Base-by-base conservation (phyloP, 2,113 vertebrate species). In the Syrrhaptes paradoxus region DNA sequence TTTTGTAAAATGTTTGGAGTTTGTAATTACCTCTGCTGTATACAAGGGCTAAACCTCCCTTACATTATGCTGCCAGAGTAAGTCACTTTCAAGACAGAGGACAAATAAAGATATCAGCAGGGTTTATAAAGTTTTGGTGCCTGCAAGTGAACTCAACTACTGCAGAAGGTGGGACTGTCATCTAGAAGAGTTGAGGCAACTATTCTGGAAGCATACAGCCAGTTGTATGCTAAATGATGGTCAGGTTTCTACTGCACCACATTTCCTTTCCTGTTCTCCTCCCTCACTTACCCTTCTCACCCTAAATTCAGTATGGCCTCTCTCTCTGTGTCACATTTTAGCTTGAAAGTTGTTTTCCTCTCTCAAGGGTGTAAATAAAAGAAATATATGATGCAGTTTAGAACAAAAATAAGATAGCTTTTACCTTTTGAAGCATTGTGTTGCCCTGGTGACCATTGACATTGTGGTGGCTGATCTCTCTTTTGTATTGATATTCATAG, bases 351-450 rank as follows among this genome's bases (percentile, higher is more conserved):
- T 36, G 8, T 78, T 79, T 87, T 77, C 26, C 41, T 86, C 41
- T 83, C 57, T 76, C 31, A 49, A 19, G 25, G 17, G 12, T 45
- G 19, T 72, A 59, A 83, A 85, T 36, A 61, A 90, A 76, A 90
- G 38, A 87, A 79, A 21, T 58, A 49, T 15, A 25, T 94, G 62
- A 32, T 13, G 72, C 16, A 32, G 19, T 77, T 71, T 41, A 92
- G 36, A 68, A 85, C 2, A 70, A 58, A 75, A 85, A 85, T 13
- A 86, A 87, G 26, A 46, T 19, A 29, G 11, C 13, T 46, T 92
- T 97, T 98, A 99, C 98, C 98, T 96, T 98, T 73, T 98, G 98
- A 57, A 98, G 97, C 49, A 97, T 95, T 34, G 95, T 80, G 45
- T 97, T 98, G 55, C 96, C 93, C n/a, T 98, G 97, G 93, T 97